A percentile compares a stretch with the other conserved stretches of the same genome.
phyloP scores from a whole-genome alignment of 1,140 invertebrate species.

The Andrena cerasifolii region DNA sequence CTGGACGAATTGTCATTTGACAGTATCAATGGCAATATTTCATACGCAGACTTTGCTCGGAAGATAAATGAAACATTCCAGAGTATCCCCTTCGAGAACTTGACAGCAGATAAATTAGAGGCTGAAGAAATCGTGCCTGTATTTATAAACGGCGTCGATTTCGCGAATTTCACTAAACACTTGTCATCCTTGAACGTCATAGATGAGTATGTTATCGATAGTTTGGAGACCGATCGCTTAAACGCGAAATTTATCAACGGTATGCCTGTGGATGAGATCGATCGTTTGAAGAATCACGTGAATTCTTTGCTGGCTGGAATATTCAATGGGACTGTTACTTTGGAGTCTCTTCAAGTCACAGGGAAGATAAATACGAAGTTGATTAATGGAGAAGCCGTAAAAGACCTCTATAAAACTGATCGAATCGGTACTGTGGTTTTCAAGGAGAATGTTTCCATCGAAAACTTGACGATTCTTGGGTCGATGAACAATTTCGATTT shows the following conservation, averaged over 20 bases:
- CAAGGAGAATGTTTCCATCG: conserved; percentile 48
- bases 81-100: conserved; percentile 51
- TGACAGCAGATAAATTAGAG: conserved; percentile 58
- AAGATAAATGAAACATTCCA: conserved; percentile 54
- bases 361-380: conserved; percentile 56
- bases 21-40: conserved; percentile 60
- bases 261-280: conserved; percentile 49
- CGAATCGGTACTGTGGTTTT: conserved; percentile 59
- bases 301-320: conserved; percentile 5
- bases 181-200: conserved; percentile 51
- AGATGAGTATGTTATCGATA: conserved; percentile 59
- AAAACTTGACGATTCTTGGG: conserved; percentile 63
- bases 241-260: conserved; percentile 62
- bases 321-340: conserved; percentile 20
- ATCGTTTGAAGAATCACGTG: conserved; percentile 9
- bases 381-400: conserved; percentile 58
- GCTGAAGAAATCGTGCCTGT: conserved; percentile 55
- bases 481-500: conserved; percentile 69
- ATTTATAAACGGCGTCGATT: conserved; percentile 64
- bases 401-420: conserved; percentile 54
- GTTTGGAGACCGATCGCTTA: conserved; percentile 55
- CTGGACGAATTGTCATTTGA: conserved; percentile 64
- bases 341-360: conserved; percentile 60
- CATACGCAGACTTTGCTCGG: conserved; percentile 43
- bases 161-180: conserved; percentile 56